These are phyloP conservation scores for Pristionchus maxplancki DNA, from an alignment of 2,888 invertebrate genomes.

Conservation along the genomic window DNA sequence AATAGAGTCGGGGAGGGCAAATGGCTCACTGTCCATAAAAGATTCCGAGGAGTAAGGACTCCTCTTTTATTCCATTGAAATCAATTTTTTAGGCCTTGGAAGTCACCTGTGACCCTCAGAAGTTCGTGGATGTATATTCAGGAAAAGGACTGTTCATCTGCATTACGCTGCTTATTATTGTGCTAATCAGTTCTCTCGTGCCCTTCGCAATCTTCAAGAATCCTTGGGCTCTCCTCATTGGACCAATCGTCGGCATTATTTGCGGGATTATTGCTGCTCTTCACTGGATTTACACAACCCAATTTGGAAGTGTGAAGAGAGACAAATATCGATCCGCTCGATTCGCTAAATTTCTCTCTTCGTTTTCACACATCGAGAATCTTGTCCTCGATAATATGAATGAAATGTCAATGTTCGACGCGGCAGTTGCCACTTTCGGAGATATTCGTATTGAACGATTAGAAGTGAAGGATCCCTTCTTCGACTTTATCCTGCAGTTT, in stretches of 20 bases:
- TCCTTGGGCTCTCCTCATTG: background rate
- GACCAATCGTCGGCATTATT: background rate
- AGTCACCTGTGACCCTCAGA: background rate
- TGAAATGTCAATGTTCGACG: background rate
- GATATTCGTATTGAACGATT: background rate
- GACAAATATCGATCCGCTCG: background rate
- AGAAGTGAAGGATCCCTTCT: background rate
- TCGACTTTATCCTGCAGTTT: background rate
- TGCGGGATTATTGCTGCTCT: too few species aligned
- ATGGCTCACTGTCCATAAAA: background rate
- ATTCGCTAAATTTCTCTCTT: background rate
- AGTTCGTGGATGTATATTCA: background rate
- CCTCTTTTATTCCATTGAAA: background rate
- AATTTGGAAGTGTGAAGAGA: background rate
- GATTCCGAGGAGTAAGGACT: background rate
- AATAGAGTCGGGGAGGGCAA: background rate
- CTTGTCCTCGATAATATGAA: background rate
- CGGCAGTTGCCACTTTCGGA: background rate
- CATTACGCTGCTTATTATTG: background rate
- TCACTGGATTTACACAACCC: background rate
- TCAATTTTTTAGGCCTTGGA: background rate
- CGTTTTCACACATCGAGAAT: background rate
- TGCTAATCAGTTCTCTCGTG: background rate
- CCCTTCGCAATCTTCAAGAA: too few species aligned
- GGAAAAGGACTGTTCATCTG: too few species aligned